These are phyloP conservation scores for Crypturellus undulatus DNA, from an alignment of 2,113 vertebrate genomes.

Conservation along the genomic window DNA sequence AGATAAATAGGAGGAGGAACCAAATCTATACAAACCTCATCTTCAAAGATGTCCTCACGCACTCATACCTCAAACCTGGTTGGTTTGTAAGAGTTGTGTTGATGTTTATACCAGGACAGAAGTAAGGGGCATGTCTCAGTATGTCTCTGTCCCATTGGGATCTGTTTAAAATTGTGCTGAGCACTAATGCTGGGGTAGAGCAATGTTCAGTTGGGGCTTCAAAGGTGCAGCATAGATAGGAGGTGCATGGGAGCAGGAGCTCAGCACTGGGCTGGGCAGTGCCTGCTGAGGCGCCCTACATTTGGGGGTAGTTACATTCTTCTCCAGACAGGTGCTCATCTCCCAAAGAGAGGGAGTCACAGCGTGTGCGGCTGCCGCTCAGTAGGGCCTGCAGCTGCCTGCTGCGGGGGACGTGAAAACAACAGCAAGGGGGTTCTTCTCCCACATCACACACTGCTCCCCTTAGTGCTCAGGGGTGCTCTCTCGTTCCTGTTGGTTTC, in stretches of 20 bases:
- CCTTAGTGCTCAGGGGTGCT: not conserved
- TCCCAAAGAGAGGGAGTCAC: not conserved
- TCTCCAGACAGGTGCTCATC: not conserved
- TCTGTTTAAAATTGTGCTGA: not conserved
- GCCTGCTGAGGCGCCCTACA: not conserved
- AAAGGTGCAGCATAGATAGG: not conserved
- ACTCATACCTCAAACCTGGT: not conserved
- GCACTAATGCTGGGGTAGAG: not conserved
- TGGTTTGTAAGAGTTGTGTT: not conserved
- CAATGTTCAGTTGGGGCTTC: not conserved
- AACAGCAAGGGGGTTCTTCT: not conserved
- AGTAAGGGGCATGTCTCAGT: not conserved
- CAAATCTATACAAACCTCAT: not conserved
- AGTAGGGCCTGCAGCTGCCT: not conserved
- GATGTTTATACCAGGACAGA: not conserved
- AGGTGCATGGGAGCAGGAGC: too few species aligned
- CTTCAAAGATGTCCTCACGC: not conserved
- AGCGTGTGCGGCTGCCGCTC: not conserved
- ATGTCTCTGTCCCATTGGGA: not conserved
- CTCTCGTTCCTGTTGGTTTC: not conserved
- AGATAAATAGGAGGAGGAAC: not conserved
- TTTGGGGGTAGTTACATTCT: not conserved
- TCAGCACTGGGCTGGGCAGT: not conserved
- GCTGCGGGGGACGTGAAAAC: not conserved
- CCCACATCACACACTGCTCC: not conserved